These are phyloP conservation scores for Cardiocondyla obscurior DNA, from an alignment of 1,140 invertebrate genomes.

Conservation along the genomic window DNA sequence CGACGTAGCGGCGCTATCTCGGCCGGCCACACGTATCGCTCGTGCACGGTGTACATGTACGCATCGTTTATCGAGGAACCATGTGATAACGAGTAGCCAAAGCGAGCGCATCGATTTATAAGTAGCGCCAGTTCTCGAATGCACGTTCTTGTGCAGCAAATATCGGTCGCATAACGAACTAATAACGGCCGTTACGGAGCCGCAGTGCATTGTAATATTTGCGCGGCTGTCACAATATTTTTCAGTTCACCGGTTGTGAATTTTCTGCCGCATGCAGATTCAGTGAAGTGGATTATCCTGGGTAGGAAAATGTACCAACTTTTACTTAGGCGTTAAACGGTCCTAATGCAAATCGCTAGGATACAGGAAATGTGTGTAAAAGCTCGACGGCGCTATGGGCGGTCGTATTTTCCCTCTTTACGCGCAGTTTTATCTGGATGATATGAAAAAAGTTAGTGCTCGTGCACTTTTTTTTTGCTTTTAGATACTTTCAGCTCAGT, in stretches of 20 bases:
- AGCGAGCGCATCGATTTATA: constrained; percentile 29
- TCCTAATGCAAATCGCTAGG: constrained; percentile 51
- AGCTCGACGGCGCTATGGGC: constrained; percentile 1
- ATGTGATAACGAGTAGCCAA: constrained; percentile 53
- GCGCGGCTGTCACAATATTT: not conserved
- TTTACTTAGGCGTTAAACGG: constrained; percentile 49
- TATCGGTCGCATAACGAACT: constrained; percentile 37
- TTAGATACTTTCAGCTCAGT: constrained; percentile 2
- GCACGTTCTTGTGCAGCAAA: not conserved
- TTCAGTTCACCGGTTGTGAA: not conserved
- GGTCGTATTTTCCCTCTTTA: constrained; percentile 22
- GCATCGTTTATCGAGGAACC: constrained; percentile 49
- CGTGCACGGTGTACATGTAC: not conserved
- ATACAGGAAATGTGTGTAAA: constrained; percentile 36
- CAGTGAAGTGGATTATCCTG: constrained; percentile 36
- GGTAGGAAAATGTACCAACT: constrained; percentile 27
- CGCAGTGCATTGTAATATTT: constrained; percentile 28
- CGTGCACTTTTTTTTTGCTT: constrained; percentile 3
- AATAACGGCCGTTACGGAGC: constrained; percentile 16
- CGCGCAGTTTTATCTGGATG: constrained; percentile 37
- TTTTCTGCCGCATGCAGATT: constrained; percentile 20
- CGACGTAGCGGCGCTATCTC: constrained; percentile 56
- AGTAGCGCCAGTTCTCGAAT: not conserved
- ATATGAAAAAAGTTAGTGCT: constrained; percentile 46
- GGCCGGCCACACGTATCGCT: constrained; percentile 44